Evolutionary conservation across 2,888 invertebrate species (phyloP), one percentile per base, ranked within the genome.

Genomic region (Dasysyrphus tricinctus): DNA sequence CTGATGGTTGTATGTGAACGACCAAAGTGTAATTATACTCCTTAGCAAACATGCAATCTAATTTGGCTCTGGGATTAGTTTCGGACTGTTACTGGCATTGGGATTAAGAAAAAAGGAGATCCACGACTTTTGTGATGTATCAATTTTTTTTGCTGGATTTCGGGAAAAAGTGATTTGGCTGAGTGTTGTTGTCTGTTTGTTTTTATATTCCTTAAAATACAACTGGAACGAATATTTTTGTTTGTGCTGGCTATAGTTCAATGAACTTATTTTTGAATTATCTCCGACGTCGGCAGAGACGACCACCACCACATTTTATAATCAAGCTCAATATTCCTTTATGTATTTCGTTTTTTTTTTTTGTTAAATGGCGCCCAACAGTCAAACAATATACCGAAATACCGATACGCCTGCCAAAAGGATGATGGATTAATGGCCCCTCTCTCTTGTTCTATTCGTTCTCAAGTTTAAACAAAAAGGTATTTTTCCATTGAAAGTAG

Each of bases 31-130:
- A 86, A 82, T 82, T 82, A 72, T 69, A 80, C 85, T 77, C 77
- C 85, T 80, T 73, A 73, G 76, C 80, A 77, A 77, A 76, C 75
- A 76, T 80, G 70, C 80, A 80, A 85, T 80, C 80, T 80, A 80
- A 80, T 76, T 80, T 85, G 65, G 32, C 57, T 72, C 56, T 32
- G 16, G 65, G 65, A 67, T 67, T 67, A 11, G 49, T 49, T 49
- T 67, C 6, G 32, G 16, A 65, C 49, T 67, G 9, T 49, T 11
- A 37, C 3, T 42, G 42, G 49, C 12, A 67, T 75, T 44, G 65
- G 67, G 44, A 69, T 80, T 39, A 61, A 69, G 67, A 65, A 67
- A 75, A 65, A 59, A 59, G 39, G 24, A 73, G 72, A 51, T 61
- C 51, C 49, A 49, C 57, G 67, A 69, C 54, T 80, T 63, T 34